Evolutionary conservation across 2,888 invertebrate genomes (phyloP).

Genomic region (Allygus modestus): DNA sequence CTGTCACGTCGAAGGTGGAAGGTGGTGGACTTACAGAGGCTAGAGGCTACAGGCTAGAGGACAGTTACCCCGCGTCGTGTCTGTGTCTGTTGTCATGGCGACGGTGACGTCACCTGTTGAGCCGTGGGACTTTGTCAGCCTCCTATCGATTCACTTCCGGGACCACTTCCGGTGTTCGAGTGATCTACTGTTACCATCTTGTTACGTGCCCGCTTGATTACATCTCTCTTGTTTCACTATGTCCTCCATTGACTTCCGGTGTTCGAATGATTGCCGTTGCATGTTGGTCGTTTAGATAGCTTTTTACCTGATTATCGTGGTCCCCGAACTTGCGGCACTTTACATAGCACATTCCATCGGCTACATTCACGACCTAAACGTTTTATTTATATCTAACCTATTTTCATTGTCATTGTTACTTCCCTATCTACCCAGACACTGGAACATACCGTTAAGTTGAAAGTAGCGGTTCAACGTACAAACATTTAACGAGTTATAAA

Average conservation of each 20-base stretch:
- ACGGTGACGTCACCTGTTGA: slow-evolving; percentile 46
- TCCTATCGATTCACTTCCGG: slow-evolving; percentile 54
- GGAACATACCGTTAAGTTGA: too few relatives aligned
- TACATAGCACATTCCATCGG: too few relatives aligned
- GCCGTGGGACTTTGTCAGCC: slow-evolving; percentile 35
- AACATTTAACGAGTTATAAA: too few relatives aligned
- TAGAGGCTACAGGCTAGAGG: slow-evolving; percentile 1
- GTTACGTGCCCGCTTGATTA: slow-evolving; percentile 24
- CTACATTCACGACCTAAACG: too few relatives aligned
- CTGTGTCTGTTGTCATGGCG: slow-evolving; percentile 35
- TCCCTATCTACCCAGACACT: too few relatives aligned
- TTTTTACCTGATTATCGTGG: too few relatives aligned
- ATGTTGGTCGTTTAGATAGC: too few relatives aligned
- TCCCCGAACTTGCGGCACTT: too few relatives aligned
- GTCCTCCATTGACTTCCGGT: background rate
- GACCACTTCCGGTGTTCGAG: slow-evolving; percentile 26
- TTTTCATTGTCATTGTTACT: too few relatives aligned
- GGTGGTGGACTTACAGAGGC: background rate
- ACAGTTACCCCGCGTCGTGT: slow-evolving; percentile 25
- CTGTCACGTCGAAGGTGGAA: too few relatives aligned
- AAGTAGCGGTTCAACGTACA: too few relatives aligned
- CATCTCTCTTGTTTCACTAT: background rate
- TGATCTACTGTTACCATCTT: slow-evolving; percentile 16
- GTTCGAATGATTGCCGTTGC: background rate
- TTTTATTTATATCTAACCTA: too few relatives aligned